These are phyloP conservation scores for Cotesia vestalis DNA, from an alignment of 1,140 invertebrate species.

Conservation along the genomic window DNA sequence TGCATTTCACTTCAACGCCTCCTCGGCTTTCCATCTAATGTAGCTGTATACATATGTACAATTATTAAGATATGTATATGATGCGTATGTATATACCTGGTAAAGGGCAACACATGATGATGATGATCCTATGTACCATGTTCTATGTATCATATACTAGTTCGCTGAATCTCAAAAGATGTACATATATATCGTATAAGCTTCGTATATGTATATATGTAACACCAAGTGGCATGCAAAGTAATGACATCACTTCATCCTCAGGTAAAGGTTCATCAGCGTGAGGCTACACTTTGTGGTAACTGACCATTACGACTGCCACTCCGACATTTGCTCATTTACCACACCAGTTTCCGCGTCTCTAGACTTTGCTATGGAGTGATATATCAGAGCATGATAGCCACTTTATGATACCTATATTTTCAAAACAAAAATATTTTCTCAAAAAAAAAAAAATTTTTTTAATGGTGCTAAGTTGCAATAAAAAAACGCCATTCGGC, in stretches of 20 bases:
- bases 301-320: slow-evolving; percentile 8
- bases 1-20: no score
- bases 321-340: slow-evolving; percentile 4
- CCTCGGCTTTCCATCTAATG: no score
- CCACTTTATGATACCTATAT: background rate
- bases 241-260: slow-evolving; percentile 2
- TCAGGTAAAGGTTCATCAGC: background rate
- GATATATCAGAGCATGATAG: background rate
- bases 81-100: no score
- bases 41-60: no score
- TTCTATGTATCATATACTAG: no score
- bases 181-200: background rate
- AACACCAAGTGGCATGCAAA: background rate
- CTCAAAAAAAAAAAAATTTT: no score
- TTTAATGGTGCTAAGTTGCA: no score
- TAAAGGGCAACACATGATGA: no score
- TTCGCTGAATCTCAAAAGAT: background rate
- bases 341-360: background rate
- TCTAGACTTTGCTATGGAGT: background rate
- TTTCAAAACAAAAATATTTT: no score
- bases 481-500: no score
- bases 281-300: slow-evolving; percentile 1
- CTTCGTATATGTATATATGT: slow-evolving; percentile 1
- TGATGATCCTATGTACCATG: no score
- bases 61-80: no score